These are phyloP conservation scores for Anthopleura xanthogrammica DNA, from an alignment of 92 coral and sea anemone species.

Conservation along the genomic window DNA sequence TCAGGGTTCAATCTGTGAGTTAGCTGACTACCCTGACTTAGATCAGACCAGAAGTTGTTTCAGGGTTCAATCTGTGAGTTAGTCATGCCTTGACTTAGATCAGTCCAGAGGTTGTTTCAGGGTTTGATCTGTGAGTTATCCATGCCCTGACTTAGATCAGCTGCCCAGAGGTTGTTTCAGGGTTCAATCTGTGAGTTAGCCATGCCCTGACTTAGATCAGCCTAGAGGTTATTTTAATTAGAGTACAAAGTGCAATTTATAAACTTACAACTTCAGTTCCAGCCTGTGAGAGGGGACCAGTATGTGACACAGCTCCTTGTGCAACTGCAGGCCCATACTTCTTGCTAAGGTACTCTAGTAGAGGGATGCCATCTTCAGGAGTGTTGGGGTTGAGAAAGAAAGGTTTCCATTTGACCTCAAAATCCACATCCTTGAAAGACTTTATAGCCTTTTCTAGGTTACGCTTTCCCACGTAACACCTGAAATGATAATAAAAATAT, in stretches of 20 bases:
- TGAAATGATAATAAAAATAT: neutral
- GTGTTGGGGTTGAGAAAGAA: constrained; percentile 79
- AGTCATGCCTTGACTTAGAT: too few relatives aligned
- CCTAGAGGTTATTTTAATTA: too few relatives aligned
- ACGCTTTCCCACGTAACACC: constrained; percentile 99
- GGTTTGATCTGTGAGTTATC: too few relatives aligned
- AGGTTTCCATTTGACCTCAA: constrained; percentile 90
- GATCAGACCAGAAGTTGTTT: too few relatives aligned
- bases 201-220: neutral
- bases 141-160: too few relatives aligned
- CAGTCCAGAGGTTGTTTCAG: too few relatives aligned
- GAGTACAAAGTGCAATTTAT: neutral
- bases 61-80: too few relatives aligned
- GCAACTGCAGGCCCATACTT: constrained; percentile 83
- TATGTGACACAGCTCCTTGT: constrained; percentile 54
- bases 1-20: too few relatives aligned
- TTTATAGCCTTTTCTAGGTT: constrained; percentile 91
- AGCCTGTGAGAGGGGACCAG: constrained; percentile 62
- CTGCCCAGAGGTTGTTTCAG: too few relatives aligned
- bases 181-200: too few relatives aligned
- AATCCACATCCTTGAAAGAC: constrained; percentile 69
- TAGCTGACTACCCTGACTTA: too few relatives aligned
- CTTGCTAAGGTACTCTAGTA: constrained; percentile 65
- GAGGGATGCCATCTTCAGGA: constrained; percentile 68
- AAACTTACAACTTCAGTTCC: constrained; percentile 69